Conservation (phyloP, 1,140 invertebrate species). For the Drosophila oshimai region DNA sequence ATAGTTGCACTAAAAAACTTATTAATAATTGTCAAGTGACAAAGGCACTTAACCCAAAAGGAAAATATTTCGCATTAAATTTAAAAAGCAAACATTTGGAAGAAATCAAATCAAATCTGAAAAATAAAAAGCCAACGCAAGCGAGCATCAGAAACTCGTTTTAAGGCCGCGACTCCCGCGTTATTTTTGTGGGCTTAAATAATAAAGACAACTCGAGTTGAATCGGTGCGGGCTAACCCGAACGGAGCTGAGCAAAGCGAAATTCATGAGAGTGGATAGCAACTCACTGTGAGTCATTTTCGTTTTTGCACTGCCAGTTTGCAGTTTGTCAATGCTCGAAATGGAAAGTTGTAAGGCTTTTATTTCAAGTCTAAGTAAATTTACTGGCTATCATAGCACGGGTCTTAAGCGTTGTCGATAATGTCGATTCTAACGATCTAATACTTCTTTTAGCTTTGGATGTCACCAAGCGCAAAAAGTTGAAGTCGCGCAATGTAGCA, state of each 20-base stretch:
- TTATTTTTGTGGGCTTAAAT: constrained; percentile 68
- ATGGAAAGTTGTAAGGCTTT: neutral
- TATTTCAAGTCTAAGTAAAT: neutral
- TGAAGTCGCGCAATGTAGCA: constrained; percentile 68
- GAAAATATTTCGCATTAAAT: constrained; percentile 24
- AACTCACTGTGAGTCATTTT: constrained; percentile 67
- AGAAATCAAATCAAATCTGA: constrained; percentile 35
- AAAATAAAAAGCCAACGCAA: constrained; percentile 5
- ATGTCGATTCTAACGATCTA: neutral
- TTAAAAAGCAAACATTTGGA: constrained; percentile 57
- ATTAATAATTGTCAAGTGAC: constrained; percentile 38
- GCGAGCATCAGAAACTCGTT: constrained; percentile 48
- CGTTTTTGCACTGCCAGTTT: constrained; percentile 49
- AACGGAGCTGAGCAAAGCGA: neutral
- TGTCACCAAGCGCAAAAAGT: constrained; percentile 69
- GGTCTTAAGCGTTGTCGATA: no score
- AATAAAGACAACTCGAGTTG: constrained; percentile 5
- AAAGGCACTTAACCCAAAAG: constrained; percentile 17
- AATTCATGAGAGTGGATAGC: neutral
- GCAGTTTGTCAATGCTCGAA: constrained; percentile 14
- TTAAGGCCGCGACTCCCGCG: constrained; percentile 42
- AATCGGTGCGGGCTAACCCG: neutral
- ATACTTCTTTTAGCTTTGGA: constrained; percentile 36
- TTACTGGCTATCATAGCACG: no score
- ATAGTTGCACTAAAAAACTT: no score